phyloP scores from a whole-genome alignment of 2,888 invertebrate species.

The Odontomyia ornata region DNA sequence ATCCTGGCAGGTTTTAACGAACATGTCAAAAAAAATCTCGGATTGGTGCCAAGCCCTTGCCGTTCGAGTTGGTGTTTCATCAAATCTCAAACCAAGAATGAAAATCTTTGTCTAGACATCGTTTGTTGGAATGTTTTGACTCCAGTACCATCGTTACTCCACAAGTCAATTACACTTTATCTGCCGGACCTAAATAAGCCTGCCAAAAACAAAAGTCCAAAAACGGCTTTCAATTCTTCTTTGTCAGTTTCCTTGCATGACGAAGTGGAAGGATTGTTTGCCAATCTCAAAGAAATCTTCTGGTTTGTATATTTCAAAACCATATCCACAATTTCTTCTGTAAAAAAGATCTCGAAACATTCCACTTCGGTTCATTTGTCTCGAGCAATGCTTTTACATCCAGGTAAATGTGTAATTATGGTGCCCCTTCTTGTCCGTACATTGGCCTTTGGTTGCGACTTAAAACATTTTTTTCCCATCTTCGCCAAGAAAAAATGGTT shows the following conservation, averaged over 20 bases:
- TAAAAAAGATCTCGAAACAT: conserved; percentile 1
- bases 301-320: conserved; percentile 9
- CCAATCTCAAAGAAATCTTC: conserved; percentile 5
- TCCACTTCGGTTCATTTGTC: background rate
- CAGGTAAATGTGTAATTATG: background rate
- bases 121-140: no score
- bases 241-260: no score
- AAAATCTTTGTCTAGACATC: background rate
- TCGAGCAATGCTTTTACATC: background rate
- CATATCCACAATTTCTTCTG: background rate
- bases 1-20: no score
- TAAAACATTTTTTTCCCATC: background rate
- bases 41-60: background rate
- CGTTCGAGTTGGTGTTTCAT: background rate
- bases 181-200: background rate
- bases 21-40: background rate
- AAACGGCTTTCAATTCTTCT: no score
- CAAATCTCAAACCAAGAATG: background rate
- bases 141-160: background rate
- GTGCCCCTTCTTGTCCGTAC: background rate
- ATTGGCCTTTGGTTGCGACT: background rate
- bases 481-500: background rate
- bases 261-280: background rate
- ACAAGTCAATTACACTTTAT: background rate
- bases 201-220: no score